Evolutionary conservation across 2,888 invertebrate species (phyloP).

Genomic region (Crioceris asparagi): DNA sequence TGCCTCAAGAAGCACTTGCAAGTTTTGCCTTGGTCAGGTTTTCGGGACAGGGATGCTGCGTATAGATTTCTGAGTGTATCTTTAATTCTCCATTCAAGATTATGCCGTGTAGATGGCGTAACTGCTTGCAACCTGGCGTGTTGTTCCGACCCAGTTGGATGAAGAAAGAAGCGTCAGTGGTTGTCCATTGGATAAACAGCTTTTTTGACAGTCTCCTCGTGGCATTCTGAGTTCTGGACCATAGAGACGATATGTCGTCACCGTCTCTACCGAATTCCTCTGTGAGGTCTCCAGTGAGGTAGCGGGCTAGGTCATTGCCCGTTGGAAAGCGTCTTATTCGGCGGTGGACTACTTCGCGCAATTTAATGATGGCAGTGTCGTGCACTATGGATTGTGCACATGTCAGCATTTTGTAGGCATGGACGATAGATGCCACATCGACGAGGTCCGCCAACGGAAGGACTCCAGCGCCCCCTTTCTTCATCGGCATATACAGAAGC

Average conservation of each 20-base stretch:
- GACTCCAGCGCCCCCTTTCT: constrained; percentile 24
- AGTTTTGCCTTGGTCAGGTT: too few species aligned
- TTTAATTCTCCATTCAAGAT: too few species aligned
- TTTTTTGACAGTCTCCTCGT: constrained; percentile 10
- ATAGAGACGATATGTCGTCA: constrained; percentile 15
- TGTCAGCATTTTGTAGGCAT: too few species aligned
- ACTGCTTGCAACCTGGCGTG: too few species aligned
- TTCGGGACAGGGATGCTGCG: too few species aligned
- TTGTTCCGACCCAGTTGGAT: background rate
- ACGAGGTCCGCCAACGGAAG: constrained; percentile 24
- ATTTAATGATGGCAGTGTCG: constrained; percentile 16
- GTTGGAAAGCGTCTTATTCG: constrained; percentile 11
- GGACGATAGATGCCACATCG: constrained; percentile 19
- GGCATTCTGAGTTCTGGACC: constrained; percentile 20
- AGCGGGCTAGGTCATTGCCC: constrained; percentile 17
- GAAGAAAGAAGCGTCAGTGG: background rate
- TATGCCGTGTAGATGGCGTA: too few species aligned
- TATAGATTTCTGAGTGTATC: too few species aligned
- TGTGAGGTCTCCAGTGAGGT: constrained; percentile 16
- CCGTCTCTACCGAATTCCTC: constrained; percentile 15
- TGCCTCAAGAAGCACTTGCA: too few species aligned
- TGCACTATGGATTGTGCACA: constrained; percentile 10
- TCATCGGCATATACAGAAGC: constrained; percentile 17
- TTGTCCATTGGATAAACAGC: background rate
- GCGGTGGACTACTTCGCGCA: constrained; percentile 15